Conservation (phyloP, 2,888 invertebrate genomes). For the Tetragnatha montana region DNA sequence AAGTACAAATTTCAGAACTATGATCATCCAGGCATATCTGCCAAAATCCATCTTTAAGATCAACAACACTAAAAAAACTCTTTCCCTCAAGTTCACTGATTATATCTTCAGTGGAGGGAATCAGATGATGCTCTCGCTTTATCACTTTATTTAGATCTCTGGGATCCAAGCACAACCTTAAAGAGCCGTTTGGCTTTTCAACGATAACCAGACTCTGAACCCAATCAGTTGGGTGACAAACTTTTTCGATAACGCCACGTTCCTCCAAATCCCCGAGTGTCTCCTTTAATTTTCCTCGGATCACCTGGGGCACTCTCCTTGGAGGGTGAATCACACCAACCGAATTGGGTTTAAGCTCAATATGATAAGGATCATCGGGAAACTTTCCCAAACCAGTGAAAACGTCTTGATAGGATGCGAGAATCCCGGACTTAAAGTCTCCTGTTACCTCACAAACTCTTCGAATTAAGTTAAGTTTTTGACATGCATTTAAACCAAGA, state of each 20-base stretch:
- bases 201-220: slow-evolving; percentile 11
- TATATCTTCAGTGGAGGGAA: slow-evolving; percentile 29
- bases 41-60: slow-evolving; percentile 15
- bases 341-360: background rate
- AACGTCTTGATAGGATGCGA: too few relatives aligned
- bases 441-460: too few relatives aligned
- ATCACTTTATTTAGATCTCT: slow-evolving; percentile 33
- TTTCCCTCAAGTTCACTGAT: slow-evolving; percentile 22
- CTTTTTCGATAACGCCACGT: slow-evolving; percentile 7
- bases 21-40: background rate
- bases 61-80: slow-evolving; percentile 2
- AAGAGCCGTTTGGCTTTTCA: slow-evolving; percentile 10
- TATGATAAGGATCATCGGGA: slow-evolving; percentile 11
- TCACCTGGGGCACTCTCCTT: slow-evolving; percentile 27
- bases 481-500: too few relatives aligned
- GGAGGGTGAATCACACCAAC: slow-evolving; percentile 22
- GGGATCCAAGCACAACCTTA: slow-evolving; percentile 33
- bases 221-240: slow-evolving; percentile 21
- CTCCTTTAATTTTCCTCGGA: slow-evolving; percentile 6
- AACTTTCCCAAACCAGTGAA: slow-evolving; percentile 5
- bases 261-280: slow-evolving; percentile 19
- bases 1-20: slow-evolving; percentile 17
- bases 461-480: too few relatives aligned
- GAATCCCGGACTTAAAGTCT: too few relatives aligned
- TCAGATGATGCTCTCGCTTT: slow-evolving; percentile 19